Evolutionary conservation across 2,888 invertebrate genomes (phyloP), one percentile per base, ranked within the genome.

Genomic region (Ennomos erosarius): DNA sequence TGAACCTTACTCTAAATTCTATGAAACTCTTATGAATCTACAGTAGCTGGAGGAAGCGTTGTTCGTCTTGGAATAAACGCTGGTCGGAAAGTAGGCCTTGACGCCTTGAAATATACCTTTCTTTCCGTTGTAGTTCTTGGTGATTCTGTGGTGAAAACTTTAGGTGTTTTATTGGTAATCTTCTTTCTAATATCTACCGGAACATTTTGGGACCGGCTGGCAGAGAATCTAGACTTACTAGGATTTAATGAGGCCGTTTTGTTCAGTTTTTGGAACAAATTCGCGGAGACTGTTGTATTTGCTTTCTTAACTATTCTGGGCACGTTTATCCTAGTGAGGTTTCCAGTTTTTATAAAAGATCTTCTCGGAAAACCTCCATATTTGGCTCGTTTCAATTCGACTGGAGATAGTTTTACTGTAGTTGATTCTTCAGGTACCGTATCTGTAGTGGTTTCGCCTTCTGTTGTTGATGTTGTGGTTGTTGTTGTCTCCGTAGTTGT

Each of bases 111-210:
- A 57, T 82, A 86, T 1, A 83, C 68, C 73, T 85, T 90, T 61
- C 84, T 86, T 66, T 89, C 88, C 1, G 91, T 89, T 1, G 90
- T 87, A 0, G 86, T 76, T 65, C 80, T 85, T 39, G 90, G 87
- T 5, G 78, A 59, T 68, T 88, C 89, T 8, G 91, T 91, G 0
- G 90, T 89, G 39, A 77, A 86, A 1, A 74, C 74, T 78, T 80
- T 87, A 5, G 76, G 64, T 2, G 63, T 68, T 47, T 75, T 62
- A 75, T 82, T 89, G 13, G 78, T 60, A 39, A 68, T 80, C 62
- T 85, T 90, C 68, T 84, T 90, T 67, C 82, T 88, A 10, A 82
- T 45, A 67, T 92, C 92, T 46, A 91, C 74, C 9, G 92, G 93
- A 6, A 92, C 87, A 47, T 92, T 93, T 76, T 91, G 90, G 13